Evolutionary conservation across 2,888 invertebrate species (phyloP).

Genomic region (Sminthurides aquaticus): DNA sequence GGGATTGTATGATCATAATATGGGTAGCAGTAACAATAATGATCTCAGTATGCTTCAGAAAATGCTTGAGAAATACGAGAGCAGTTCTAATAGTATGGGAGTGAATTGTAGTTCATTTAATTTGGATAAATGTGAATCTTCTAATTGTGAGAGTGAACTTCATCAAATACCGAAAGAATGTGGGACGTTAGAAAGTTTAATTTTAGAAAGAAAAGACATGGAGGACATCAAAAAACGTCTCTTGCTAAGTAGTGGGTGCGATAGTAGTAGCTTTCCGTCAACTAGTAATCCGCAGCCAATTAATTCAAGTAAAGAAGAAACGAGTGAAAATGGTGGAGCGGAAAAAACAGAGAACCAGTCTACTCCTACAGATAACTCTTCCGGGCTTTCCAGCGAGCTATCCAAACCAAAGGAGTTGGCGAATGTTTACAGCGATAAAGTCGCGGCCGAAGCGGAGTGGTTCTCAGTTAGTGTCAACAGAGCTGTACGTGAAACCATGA

Average conservation of each 20-base stretch:
- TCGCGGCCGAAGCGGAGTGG: constrained; percentile 18
- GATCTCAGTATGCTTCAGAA: constrained; percentile 24
- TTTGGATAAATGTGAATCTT: neutral
- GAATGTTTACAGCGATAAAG: constrained; percentile 11
- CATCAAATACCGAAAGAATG: neutral
- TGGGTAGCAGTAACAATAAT: neutral
- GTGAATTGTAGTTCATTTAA: neutral
- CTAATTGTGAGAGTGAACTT: neutral
- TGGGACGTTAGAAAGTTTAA: neutral
- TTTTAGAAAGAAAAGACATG: neutral
- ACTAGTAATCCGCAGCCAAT: neutral
- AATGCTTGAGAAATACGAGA: constrained; percentile 20
- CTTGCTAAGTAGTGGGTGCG: neutral
- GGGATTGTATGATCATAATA: neutral
- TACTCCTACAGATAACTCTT: neutral
- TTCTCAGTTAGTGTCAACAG: constrained; percentile 14
- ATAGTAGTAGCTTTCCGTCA: neutral
- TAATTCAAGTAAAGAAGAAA: neutral
- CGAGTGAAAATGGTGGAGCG: neutral
- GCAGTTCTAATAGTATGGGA: constrained; percentile 6
- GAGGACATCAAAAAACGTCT: constrained; percentile 1
- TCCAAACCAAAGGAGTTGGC: neutral
- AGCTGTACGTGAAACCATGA: constrained; percentile 19
- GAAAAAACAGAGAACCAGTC: neutral
- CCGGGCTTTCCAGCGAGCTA: too few species aligned